These are phyloP conservation scores for Rambutsinella grinnellia DNA, from an alignment of 2,888 invertebrate species.

Conservation along the genomic window DNA sequence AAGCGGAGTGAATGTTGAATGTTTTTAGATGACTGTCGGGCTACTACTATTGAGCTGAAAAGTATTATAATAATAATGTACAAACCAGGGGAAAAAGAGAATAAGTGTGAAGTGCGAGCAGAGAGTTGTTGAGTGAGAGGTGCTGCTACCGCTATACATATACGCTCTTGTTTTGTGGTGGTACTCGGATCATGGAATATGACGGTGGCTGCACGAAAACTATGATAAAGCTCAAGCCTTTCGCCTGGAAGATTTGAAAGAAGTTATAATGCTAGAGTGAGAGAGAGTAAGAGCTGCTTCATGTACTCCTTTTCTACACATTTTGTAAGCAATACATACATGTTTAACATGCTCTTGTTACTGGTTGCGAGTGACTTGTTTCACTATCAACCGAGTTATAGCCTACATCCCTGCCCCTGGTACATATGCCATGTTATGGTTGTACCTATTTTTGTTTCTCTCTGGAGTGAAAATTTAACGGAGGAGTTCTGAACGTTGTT, in stretches of 20 bases:
- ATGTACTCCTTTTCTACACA: background rate
- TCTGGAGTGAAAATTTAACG: slow-evolving; percentile 51
- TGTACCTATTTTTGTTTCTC: slow-evolving; percentile 11
- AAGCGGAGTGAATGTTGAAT: background rate
- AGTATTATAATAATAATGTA: background rate
- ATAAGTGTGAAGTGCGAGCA: background rate
- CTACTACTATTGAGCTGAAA: background rate
- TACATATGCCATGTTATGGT: background rate
- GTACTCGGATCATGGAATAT: background rate
- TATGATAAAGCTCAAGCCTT: background rate
- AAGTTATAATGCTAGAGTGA: no score
- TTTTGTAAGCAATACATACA: background rate
- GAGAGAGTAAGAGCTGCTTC: background rate
- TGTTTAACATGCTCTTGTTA: background rate
- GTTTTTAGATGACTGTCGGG: background rate
- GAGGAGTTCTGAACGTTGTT: slow-evolving; percentile 34
- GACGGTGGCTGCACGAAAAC: background rate
- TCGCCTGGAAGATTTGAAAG: background rate
- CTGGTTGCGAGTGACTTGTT: background rate
- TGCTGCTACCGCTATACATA: background rate
- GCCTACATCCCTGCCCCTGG: background rate
- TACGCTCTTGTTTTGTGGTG: slow-evolving; percentile 3
- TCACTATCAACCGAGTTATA: background rate
- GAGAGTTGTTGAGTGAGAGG: background rate
- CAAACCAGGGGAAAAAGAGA: background rate